Percentiles rank a stretch among this genome's conserved stretches.
Conservation (phyloP, 2,113 vertebrate genomes). For the Polypterus bichir region DNA sequence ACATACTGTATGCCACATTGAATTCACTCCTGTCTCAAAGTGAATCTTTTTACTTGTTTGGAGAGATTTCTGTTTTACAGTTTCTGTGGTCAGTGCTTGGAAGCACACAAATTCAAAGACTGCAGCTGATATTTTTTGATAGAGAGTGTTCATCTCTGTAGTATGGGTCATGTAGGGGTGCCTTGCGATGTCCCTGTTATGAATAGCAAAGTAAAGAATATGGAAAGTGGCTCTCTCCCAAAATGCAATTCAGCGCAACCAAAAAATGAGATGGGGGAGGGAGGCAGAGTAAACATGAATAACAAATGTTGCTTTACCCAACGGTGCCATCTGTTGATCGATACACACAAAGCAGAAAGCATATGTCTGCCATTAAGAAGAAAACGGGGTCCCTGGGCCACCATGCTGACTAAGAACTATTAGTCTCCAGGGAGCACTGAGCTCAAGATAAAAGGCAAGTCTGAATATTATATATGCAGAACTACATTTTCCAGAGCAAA, state of each 20-base stretch:
- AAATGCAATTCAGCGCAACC: neutral
- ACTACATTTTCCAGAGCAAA: constrained; percentile 44
- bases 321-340: constrained; percentile 9
- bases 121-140: too few relatives aligned
- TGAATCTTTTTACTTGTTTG: too few relatives aligned
- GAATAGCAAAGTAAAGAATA: too few relatives aligned
- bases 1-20: too few relatives aligned
- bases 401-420: constrained; percentile 29
- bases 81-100: too few relatives aligned
- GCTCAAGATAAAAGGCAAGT: constrained; percentile 40
- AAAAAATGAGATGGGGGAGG: neutral
- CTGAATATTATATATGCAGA: constrained; percentile 34
- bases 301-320: constrained; percentile 24
- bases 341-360: constrained; percentile 28
- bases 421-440: constrained; percentile 31
- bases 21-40: too few relatives aligned
- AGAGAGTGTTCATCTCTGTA: too few relatives aligned
- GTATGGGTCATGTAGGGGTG: too few relatives aligned
- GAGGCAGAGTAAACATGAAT: constrained; percentile 4
- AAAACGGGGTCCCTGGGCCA: constrained; percentile 32
- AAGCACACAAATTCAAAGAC: too few relatives aligned
- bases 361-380: constrained; percentile 39
- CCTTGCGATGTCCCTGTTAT: too few relatives aligned
- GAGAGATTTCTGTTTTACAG: too few relatives aligned
- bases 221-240: too few relatives aligned